These are phyloP conservation scores for Acrobasis suavella DNA, from an alignment of 2,888 invertebrate genomes.

Conservation along the genomic window DNA sequence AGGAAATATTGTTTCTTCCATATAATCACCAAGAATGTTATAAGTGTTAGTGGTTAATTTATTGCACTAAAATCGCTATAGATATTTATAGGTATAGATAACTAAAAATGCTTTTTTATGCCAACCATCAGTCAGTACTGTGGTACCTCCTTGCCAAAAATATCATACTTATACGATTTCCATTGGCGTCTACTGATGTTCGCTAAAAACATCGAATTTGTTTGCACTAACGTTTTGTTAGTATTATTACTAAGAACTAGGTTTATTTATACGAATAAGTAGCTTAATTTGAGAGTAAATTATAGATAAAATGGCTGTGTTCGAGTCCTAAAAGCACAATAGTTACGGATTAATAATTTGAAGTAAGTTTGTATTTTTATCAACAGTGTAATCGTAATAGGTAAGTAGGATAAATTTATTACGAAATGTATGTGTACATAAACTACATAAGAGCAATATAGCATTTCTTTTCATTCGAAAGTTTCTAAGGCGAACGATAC, in stretches of 20 bases:
- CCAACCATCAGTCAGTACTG: background rate
- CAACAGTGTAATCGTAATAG: slow-evolving; percentile 71
- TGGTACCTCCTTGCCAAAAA: slow-evolving; percentile 6
- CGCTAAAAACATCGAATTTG: slow-evolving; percentile 21
- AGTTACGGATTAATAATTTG: slow-evolving; percentile 48
- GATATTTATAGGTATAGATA: background rate
- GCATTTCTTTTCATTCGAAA: background rate
- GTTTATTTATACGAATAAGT: slow-evolving; percentile 27
- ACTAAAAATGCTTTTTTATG: background rate
- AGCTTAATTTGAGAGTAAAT: slow-evolving; percentile 46
- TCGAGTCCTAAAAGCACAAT: slow-evolving; percentile 70
- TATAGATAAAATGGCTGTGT: slow-evolving; percentile 79
- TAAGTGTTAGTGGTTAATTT: background rate
- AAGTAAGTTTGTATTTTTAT: slow-evolving; percentile 60
- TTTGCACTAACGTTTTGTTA: slow-evolving; percentile 12
- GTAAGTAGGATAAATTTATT: slow-evolving; percentile 26
- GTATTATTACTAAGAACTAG: slow-evolving; percentile 26
- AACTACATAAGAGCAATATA: background rate
- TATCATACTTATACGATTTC: background rate
- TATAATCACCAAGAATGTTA: background rate
- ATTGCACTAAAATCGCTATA: background rate
- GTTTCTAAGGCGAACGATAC: too few relatives aligned
- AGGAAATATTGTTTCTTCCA: slow-evolving; percentile 27
- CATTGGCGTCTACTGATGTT: slow-evolving; percentile 2
- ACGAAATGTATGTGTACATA: slow-evolving; percentile 29